These are phyloP conservation scores for Bombus confusus DNA, from an alignment of 1,140 invertebrate species.

Conservation along the genomic window DNA sequence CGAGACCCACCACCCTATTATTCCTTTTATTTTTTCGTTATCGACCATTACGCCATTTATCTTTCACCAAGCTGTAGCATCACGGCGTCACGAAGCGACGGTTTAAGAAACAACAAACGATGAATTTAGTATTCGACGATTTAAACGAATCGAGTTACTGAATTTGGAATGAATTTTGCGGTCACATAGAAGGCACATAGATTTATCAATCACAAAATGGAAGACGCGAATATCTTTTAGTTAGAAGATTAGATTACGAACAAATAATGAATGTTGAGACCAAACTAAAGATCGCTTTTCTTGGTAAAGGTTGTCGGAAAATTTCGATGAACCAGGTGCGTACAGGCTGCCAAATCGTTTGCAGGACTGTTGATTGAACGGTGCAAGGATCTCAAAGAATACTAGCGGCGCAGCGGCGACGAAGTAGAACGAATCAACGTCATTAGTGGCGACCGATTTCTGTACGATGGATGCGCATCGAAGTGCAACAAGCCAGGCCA, in stretches of 20 bases:
- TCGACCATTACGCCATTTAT: conserved; percentile 37
- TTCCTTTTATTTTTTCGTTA: conserved; percentile 33
- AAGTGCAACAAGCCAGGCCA: conserved; percentile 33
- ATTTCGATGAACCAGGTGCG: conserved; percentile 61
- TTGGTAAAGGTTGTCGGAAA: not conserved
- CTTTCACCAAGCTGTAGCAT: not conserved
- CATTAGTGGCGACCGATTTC: conserved; percentile 67
- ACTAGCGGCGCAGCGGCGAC: conserved; percentile 26
- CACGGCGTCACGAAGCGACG: not conserved
- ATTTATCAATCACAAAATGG: too few species aligned
- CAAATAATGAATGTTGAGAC: not conserved
- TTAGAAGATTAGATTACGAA: not conserved
- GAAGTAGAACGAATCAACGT: conserved; percentile 72
- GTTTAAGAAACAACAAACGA: conserved; percentile 12
- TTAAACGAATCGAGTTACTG: not conserved
- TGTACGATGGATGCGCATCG: conserved; percentile 55
- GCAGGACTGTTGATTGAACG: conserved; percentile 49
- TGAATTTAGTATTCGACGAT: conserved; percentile 3
- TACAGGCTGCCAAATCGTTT: conserved; percentile 36
- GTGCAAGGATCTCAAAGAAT: conserved; percentile 50
- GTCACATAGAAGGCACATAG: not conserved
- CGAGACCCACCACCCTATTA: conserved; percentile 48
- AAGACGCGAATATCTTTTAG: not conserved
- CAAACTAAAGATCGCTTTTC: not conserved
- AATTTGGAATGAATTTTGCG: not conserved